Conservation (phyloP, 2,113 vertebrate species). For the Trichomycterus rosablanca region DNA sequence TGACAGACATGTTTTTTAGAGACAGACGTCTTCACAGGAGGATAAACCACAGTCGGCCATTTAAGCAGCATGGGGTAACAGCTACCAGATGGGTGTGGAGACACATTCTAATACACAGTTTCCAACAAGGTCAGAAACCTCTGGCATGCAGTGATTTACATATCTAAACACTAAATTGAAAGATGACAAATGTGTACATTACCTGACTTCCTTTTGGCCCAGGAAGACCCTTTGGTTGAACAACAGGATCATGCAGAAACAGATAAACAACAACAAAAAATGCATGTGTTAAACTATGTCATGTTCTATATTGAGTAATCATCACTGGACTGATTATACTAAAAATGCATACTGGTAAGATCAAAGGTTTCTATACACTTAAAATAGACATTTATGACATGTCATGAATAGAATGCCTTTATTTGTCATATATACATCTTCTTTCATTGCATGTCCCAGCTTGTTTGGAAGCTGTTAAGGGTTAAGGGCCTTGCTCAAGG, state of each 20-base stretch:
- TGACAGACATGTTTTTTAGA: slow-evolving; percentile 1
- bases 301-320: neutral
- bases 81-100: slow-evolving; percentile 17
- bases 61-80: slow-evolving; percentile 21
- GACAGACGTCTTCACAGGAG: slow-evolving; percentile 1
- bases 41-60: slow-evolving; percentile 3
- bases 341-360: too few relatives aligned
- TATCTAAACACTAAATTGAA: neutral
- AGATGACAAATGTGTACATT: too few relatives aligned
- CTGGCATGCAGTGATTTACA: neutral
- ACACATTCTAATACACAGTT: slow-evolving; percentile 1
- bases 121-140: neutral
- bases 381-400: too few relatives aligned
- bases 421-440: too few relatives aligned
- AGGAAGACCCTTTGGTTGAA: slow-evolving; percentile 58
- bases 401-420: too few relatives aligned
- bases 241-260: neutral
- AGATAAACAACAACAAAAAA: slow-evolving; percentile 18
- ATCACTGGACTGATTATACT: too few relatives aligned
- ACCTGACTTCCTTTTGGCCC: slow-evolving; percentile 73
- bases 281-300: neutral
- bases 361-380: too few relatives aligned
- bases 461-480: too few relatives aligned
- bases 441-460: too few relatives aligned
- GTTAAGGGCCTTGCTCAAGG: too few relatives aligned